Evolutionary conservation across 2,888 invertebrate genomes (phyloP).

Genomic region (Heteropelma amictum): DNA sequence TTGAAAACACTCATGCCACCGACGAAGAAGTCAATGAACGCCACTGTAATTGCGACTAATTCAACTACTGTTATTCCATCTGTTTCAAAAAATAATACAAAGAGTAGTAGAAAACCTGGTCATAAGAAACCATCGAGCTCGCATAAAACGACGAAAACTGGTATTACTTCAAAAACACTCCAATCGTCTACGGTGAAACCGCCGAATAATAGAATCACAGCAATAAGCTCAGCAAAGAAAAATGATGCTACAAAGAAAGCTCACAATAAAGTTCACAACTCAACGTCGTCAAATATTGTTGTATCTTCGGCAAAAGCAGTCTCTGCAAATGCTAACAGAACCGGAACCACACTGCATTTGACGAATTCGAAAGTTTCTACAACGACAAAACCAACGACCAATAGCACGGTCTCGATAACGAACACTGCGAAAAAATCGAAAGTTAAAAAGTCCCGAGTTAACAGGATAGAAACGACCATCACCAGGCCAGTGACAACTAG

Average conservation of each 20-base stretch:
- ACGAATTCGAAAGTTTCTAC: background rate
- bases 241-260: background rate
- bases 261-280: background rate
- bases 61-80: constrained; percentile 23
- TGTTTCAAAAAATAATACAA: constrained; percentile 35
- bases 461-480: constrained; percentile 10
- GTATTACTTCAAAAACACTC: constrained; percentile 8
- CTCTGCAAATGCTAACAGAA: background rate
- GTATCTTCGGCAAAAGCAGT: background rate
- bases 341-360: background rate
- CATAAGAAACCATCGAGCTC: constrained; percentile 23
- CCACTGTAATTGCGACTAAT: background rate
- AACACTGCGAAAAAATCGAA: background rate
- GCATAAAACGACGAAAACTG: constrained; percentile 30
- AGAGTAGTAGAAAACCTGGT: background rate
- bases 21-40: constrained; percentile 6
- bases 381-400: background rate
- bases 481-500: background rate
- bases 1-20: constrained; percentile 1
- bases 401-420: background rate
- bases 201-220: background rate
- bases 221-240: background rate
- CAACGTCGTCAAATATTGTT: constrained; percentile 17
- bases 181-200: background rate
- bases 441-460: background rate